Conservation (phyloP, 2,797 vertebrate species). For the Anabas testudineus region DNA sequence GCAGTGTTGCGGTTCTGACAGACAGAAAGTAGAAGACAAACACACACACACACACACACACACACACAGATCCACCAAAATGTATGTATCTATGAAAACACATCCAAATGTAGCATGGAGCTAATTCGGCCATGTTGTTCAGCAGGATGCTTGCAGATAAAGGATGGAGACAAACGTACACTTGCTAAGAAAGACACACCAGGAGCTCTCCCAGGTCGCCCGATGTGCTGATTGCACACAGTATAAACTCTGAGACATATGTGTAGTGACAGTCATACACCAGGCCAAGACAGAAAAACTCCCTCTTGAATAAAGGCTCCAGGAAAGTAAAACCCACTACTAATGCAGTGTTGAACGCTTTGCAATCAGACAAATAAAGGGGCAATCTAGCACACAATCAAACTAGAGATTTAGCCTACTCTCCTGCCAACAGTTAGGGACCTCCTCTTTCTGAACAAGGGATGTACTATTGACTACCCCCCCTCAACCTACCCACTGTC, state of each 20-base stretch:
- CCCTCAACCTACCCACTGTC: slow-evolving; percentile 53
- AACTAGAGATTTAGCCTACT: slow-evolving; percentile 84
- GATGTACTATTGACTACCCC: slow-evolving; percentile 85
- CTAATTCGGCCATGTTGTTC: slow-evolving; percentile 23
- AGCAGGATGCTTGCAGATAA: background rate
- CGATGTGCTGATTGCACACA: slow-evolving; percentile 57
- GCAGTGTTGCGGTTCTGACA: slow-evolving; percentile 50
- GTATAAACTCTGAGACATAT: slow-evolving; percentile 59
- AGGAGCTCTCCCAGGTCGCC: slow-evolving; percentile 38
- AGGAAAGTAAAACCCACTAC: slow-evolving; percentile 76
- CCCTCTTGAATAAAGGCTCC: slow-evolving; percentile 60
- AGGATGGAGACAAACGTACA: background rate
- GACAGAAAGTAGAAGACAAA: slow-evolving; percentile 29
- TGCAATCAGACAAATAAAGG: slow-evolving; percentile 88
- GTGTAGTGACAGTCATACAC: slow-evolving; percentile 57
- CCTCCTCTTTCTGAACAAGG: slow-evolving; percentile 88
- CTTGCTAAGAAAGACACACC: slow-evolving; percentile 33
- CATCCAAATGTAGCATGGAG: slow-evolving; percentile 23
- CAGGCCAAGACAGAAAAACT: slow-evolving; percentile 58
- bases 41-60: slow-evolving; percentile 25
- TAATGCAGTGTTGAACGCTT: slow-evolving; percentile 82
- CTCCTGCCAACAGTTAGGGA: slow-evolving; percentile 84
- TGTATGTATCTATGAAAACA: slow-evolving; percentile 38
- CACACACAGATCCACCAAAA: slow-evolving; percentile 9
- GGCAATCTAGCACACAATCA: slow-evolving; percentile 87